A percentile compares a stretch with the other conserved stretches of the same genome.
Evolutionary conservation across 1,140 invertebrate species (phyloP).

Genomic region (Druon quercuslanigerum): DNA sequence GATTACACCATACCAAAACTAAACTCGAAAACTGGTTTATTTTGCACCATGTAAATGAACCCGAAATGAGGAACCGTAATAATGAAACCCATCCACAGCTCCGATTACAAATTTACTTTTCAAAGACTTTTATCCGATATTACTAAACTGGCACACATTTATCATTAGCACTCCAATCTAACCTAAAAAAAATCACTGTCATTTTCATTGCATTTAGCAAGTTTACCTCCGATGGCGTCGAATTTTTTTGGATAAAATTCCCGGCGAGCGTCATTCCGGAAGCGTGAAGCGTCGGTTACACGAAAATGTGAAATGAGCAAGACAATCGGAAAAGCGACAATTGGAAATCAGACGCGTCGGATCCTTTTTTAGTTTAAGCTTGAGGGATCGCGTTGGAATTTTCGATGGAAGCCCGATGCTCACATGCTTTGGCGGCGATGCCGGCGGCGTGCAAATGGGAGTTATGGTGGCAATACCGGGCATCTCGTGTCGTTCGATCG

Average conservation of each 20-base stretch:
- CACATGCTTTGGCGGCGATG: constrained; percentile 42
- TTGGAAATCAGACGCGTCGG: background rate
- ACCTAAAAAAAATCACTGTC: constrained; percentile 20
- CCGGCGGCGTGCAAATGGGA: constrained; percentile 42
- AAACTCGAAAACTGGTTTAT: background rate
- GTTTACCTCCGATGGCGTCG: constrained; percentile 7
- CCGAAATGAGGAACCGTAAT: background rate
- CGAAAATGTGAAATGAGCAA: background rate
- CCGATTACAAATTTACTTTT: no score
- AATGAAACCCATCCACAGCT: no score
- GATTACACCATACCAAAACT: no score
- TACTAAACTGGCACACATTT: background rate
- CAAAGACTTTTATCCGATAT: background rate
- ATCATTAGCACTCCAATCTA: background rate
- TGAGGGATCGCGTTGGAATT: background rate
- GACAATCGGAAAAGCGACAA: background rate
- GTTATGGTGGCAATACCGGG: constrained; percentile 35
- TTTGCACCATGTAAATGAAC: background rate
- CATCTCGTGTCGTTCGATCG: background rate
- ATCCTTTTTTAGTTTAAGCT: background rate
- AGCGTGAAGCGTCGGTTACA: background rate
- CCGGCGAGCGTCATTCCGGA: constrained; percentile 9
- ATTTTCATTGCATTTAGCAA: background rate
- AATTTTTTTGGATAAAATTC: constrained; percentile 11
- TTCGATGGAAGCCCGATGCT: constrained; percentile 8